Conservation (phyloP, 1,140 invertebrate genomes). For the Sipha flava region DNA sequence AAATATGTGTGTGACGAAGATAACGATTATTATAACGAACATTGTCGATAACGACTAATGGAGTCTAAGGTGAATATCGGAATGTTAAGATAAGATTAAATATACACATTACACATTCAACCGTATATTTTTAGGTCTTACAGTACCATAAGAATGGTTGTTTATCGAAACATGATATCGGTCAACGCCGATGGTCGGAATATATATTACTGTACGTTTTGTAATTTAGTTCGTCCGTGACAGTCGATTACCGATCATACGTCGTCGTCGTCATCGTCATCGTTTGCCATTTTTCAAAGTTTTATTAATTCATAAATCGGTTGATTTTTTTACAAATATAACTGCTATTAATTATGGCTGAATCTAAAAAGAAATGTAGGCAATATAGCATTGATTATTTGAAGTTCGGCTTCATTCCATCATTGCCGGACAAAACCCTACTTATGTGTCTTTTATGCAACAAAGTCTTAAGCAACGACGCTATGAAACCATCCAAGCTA, state of each 20-base stretch:
- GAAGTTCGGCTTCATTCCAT: not conserved
- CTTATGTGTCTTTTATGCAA: not conserved
- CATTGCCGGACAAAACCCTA: not conserved
- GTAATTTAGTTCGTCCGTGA: not conserved
- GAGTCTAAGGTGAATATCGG: no score
- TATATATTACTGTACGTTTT: not conserved
- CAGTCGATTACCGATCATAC: not conserved
- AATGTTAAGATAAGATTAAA: not conserved
- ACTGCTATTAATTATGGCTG: not conserved
- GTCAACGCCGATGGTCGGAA: not conserved
- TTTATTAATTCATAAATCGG: conserved; percentile 10
- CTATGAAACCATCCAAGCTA: no score
- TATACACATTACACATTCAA: not conserved
- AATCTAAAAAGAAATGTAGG: not conserved
- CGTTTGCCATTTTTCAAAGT: not conserved
- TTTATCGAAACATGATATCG: not conserved
- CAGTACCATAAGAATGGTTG: not conserved
- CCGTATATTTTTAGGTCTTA: not conserved
- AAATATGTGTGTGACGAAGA: no score
- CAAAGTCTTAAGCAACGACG: not conserved
- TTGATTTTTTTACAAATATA: not conserved
- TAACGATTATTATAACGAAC: no score
- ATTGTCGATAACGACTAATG: no score
- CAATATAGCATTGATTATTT: not conserved
- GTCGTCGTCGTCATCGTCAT: not conserved